Percentiles rank a stretch among this genome's conserved stretches.
Evolutionary conservation across 2,888 invertebrate species (phyloP).

Genomic region (Neoscelio sp.): DNA sequence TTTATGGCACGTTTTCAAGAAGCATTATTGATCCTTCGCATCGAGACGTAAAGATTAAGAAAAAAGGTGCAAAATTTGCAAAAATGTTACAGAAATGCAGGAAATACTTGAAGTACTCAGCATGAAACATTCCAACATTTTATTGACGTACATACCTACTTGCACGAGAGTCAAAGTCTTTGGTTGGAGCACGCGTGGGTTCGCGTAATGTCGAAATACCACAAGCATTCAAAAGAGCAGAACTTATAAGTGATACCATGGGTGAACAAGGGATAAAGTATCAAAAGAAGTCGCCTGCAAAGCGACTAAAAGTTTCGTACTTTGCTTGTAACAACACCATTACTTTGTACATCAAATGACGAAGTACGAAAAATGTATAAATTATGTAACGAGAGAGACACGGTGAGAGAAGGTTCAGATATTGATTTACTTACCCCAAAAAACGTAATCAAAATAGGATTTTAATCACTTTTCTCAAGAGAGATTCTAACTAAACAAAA

Average conservation of each 20-base stretch:
- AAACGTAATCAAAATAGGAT: no score
- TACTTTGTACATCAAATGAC: conserved; percentile 31
- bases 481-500: conserved; percentile 17
- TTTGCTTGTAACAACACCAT: conserved; percentile 15
- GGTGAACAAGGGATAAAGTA: conserved; percentile 29
- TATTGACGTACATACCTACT: conserved; percentile 41
- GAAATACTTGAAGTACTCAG: conserved; percentile 34
- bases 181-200: conserved; percentile 30
- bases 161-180: conserved; percentile 54
- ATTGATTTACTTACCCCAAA: no score
- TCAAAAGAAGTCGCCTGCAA: conserved; percentile 29
- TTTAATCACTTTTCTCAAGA: no score
- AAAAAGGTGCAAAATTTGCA: conserved; percentile 13
- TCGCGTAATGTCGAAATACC: conserved; percentile 54
- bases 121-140: conserved; percentile 43
- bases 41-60: background rate
- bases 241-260: conserved; percentile 26
- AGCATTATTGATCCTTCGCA: no score
- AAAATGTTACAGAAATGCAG: conserved; percentile 40
- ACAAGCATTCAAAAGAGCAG: conserved; percentile 35
- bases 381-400: conserved; percentile 7
- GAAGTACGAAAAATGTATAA: background rate
- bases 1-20: no score
- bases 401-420: background rate
- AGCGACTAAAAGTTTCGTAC: conserved; percentile 18